Conservation (phyloP, 2,888 invertebrate species). For the Julus scanicus region DNA sequence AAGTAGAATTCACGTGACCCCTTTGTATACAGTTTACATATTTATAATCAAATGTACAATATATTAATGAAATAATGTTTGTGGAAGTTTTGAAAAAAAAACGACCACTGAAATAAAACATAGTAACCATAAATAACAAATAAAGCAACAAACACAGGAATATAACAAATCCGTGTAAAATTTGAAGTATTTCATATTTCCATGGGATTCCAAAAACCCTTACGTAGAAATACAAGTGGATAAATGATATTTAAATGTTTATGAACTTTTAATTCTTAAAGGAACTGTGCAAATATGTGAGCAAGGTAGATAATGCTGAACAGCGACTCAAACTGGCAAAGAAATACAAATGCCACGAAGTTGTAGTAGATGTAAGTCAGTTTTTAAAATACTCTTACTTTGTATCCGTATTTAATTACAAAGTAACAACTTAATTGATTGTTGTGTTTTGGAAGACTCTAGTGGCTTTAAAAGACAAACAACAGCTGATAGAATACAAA, state of each 20-base stretch:
- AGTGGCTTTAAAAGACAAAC: constrained; percentile 37
- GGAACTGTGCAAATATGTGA: constrained; percentile 48
- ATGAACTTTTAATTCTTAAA: neutral
- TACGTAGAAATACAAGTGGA: neutral
- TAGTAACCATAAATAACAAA: too few relatives aligned
- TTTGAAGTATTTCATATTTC: neutral
- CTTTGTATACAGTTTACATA: too few relatives aligned
- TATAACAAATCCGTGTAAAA: neutral
- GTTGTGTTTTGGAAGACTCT: constrained; percentile 11
- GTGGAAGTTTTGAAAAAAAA: too few relatives aligned
- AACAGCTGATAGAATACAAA: constrained; percentile 46
- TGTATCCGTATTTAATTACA: neutral
- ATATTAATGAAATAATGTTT: too few relatives aligned
- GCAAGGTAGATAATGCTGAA: constrained; percentile 40
- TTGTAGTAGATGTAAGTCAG: constrained; percentile 52
- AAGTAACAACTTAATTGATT: neutral
- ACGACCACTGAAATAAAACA: too few relatives aligned
- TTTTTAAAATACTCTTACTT: neutral
- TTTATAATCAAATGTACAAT: too few relatives aligned
- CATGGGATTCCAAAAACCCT: neutral
- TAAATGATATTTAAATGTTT: too few relatives aligned
- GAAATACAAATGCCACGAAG: constrained; percentile 54
- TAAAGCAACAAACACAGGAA: too few relatives aligned
- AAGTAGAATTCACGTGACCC: too few relatives aligned
- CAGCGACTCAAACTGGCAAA: constrained; percentile 45